phyloP scores from a whole-genome alignment of 1,140 invertebrate genomes.

The Plectrocnemia conspersa region DNA sequence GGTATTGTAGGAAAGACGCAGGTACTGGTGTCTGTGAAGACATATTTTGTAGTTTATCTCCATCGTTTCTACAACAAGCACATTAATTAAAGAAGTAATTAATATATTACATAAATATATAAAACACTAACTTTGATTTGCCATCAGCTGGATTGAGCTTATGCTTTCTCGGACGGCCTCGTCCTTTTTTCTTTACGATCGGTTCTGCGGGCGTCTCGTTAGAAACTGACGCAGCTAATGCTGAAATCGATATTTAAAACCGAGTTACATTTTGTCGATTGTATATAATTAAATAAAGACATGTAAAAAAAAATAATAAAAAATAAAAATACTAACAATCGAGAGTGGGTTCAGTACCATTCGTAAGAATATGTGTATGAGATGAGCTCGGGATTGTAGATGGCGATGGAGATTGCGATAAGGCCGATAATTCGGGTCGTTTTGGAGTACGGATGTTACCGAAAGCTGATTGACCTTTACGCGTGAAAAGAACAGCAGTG shows the following conservation, averaged over 20 bases:
- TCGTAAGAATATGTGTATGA: conserved; percentile 8
- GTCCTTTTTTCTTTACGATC: conserved; percentile 47
- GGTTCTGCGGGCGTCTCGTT: conserved; percentile 38
- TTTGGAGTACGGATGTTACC: conserved; percentile 37
- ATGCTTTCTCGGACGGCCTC: conserved; percentile 44
- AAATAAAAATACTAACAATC: conserved; percentile 14
- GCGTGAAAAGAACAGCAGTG: conserved; percentile 77
- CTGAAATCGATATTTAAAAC: too few species aligned
- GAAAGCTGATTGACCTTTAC: conserved; percentile 60
- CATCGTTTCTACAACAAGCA: conserved; percentile 6
- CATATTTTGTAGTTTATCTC: conserved; percentile 24
- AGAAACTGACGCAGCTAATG: conserved; percentile 44
- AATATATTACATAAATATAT: conserved; percentile 4
- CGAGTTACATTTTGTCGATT: too few species aligned
- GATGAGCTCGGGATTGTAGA: neutral
- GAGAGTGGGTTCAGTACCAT: conserved; percentile 16
- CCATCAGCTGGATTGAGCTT: conserved; percentile 39
- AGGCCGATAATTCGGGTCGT: conserved; percentile 44
- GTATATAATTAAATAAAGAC: neutral
- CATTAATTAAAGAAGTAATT: conserved; percentile 6
- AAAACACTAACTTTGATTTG: conserved; percentile 40
- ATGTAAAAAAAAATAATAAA: conserved; percentile 2
- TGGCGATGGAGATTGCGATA: conserved; percentile 26
- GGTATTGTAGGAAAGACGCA: conserved; percentile 49
- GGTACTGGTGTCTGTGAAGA: conserved; percentile 39